Evolutionary conservation across 64 coral and sea anemone genomes (phyloP).

Genomic region (Stichodactyla helianthus): DNA sequence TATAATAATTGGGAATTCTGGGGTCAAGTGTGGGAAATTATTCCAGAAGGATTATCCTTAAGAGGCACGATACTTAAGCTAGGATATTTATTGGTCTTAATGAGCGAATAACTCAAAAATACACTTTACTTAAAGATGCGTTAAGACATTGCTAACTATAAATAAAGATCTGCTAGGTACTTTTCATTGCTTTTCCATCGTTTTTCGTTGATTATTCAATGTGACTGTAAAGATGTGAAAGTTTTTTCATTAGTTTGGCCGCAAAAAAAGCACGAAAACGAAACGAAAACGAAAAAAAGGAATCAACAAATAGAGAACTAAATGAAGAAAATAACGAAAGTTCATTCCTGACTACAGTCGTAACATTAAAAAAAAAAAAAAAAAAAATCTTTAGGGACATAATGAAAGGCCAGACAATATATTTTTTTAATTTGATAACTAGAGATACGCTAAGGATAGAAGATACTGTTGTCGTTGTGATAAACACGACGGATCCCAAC

Average conservation of each 20-base stretch:
- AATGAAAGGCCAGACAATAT: neutral
- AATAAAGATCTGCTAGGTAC: neutral
- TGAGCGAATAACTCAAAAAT: neutral
- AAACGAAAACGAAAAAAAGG: neutral
- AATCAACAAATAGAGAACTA: neutral
- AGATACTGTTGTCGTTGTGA: neutral
- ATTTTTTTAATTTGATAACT: neutral
- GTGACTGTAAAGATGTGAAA: neutral
- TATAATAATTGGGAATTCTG: neutral
- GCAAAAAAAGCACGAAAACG: neutral
- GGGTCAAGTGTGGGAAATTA: slow-evolving; percentile 14
- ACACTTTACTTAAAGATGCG: too few species aligned
- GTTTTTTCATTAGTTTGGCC: neutral
- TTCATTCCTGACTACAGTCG: too few species aligned
- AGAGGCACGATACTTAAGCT: neutral
- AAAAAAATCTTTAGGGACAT: neutral
- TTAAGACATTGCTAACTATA: neutral
- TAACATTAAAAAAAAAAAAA: too few species aligned
- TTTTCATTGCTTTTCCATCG: neutral
- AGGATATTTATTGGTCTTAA: neutral
- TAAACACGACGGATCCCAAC: slow-evolving; percentile 1
- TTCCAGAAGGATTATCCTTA: neutral
- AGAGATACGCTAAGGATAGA: neutral
- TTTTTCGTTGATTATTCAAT: neutral
- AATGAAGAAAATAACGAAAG: too few species aligned